Evolutionary conservation across 2,113 vertebrate genomes (phyloP).

Genomic region (Rhynchomys soricoides): DNA sequence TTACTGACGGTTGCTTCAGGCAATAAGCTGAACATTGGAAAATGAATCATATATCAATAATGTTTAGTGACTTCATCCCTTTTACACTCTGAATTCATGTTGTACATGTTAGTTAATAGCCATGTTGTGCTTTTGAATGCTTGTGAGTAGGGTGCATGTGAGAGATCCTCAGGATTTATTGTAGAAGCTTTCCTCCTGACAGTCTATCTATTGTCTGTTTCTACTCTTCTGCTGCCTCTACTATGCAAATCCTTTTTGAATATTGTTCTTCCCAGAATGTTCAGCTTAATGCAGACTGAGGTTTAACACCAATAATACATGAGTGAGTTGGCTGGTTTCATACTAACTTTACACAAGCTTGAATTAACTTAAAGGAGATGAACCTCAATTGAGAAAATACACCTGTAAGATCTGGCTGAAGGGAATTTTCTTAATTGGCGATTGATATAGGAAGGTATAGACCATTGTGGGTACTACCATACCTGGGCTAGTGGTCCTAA

Average conservation of each 20-base stretch:
- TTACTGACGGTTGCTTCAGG: background rate
- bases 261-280: background rate
- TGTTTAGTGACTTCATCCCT: background rate
- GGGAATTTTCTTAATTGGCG: background rate
- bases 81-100: background rate
- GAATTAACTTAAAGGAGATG: background rate
- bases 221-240: background rate
- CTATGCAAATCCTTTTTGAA: background rate
- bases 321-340: background rate
- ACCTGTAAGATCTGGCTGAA: background rate
- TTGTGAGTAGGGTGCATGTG: background rate
- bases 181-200: background rate
- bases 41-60: background rate
- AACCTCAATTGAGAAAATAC: background rate
- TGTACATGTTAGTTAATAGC: background rate
- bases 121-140: background rate
- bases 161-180: background rate
- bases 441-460: background rate
- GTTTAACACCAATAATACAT: background rate
- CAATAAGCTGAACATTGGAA: background rate
- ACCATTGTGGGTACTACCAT: background rate
- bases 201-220: background rate
- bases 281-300: background rate
- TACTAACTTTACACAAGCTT: background rate
- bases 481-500: background rate